Percentiles rank a stretch among this genome's conserved stretches.
Conservation (phyloP, 2,888 invertebrate species). For the Polyommatus iphigenia region DNA sequence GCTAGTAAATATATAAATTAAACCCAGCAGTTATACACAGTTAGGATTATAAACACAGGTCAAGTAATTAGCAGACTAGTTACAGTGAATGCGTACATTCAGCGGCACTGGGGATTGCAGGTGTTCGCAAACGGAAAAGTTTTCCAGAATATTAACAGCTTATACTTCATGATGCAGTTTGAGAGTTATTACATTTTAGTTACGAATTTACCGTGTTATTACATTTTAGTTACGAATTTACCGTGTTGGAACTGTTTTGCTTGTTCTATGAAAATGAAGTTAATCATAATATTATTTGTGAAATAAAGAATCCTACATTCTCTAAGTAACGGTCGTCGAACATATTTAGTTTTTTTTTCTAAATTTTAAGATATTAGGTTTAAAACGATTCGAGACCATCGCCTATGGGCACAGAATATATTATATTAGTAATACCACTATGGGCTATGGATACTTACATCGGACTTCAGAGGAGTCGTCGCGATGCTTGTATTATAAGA, state of each 20-base stretch:
- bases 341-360: no score
- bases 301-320: no score
- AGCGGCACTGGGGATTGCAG: neutral
- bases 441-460: no score
- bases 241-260: neutral
- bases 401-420: no score
- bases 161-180: neutral
- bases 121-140: neutral
- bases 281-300: neutral
- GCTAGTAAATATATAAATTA: no score
- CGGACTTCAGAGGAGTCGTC: no score
- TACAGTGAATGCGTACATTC: neutral
- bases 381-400: no score
- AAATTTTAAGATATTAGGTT: no score
- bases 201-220: neutral
- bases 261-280: neutral
- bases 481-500: no score
- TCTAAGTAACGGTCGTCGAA: no score
- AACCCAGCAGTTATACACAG: no score
- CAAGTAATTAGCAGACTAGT: neutral
- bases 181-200: neutral
- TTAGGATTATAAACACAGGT: neutral
- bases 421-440: no score
- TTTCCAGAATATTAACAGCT: constrained; percentile 1
- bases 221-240: neutral